Evolutionary conservation across 2,888 invertebrate species (phyloP), one percentile per base, ranked within the genome.

Genomic region (Cactoblastis cactorum): DNA sequence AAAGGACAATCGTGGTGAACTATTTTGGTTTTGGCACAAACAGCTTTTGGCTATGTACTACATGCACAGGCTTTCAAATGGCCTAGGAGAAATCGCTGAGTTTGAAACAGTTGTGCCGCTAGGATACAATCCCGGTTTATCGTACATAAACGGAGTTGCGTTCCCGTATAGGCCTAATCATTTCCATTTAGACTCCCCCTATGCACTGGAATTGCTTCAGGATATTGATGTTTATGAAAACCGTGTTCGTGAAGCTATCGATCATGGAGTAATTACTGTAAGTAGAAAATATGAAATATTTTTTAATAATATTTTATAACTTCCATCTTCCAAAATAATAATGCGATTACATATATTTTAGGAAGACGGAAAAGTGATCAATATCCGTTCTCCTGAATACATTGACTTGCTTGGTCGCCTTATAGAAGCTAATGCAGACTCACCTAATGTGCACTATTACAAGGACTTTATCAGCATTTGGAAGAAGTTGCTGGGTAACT

Each of bases 31-130:
- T 74, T 73, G 91, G 54, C 92, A 94, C 66, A 94, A 94, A 67
- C 94, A 95, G 76, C 63, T 95, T 11, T 63, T 95, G 57, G 91
- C 93, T 54, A 93, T 93, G 58, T 95, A 95, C 79, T 93, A 95
- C 70, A 87, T 95, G 82, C 95, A 95, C 74, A 93, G 95, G 74
- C 80, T 95, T 50, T 92, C 94, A 8, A 92, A 94, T 68, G 93
- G 92, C 54, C 85, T 93, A 45, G 92, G 92, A n/a, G 92, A 93
- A 56, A 92, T 95, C 56, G 85, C 91, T 22, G 84, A 90, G 8
- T 85, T 93, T 53, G 85, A 89, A 66, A 81, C 90, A 54, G 71
- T 89, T 45, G 80, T 93, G 45, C 74, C 91, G 57, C 82, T 91
- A 54, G 93, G 94, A 8, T 94, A 91, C 77, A 87, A 91, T 45